Conservation (phyloP, 2,797 vertebrate species). For the Sebastes matsubarae region DNA sequence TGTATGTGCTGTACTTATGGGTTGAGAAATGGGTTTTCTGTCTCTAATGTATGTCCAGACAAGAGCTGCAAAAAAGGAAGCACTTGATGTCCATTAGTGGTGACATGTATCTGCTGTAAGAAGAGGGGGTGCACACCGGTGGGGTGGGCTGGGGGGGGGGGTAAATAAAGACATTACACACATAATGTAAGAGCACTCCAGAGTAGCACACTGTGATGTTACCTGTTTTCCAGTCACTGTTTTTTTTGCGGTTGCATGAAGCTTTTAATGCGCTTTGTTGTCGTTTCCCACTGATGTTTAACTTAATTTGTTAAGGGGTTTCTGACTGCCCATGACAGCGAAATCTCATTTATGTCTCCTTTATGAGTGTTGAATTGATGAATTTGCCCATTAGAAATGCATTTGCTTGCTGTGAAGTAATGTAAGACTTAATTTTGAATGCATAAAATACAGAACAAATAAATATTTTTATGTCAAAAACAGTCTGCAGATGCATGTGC, state of each 20-base stretch:
- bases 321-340: constrained; percentile 28
- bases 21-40: constrained; percentile 67
- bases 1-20: constrained; percentile 63
- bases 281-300: constrained; percentile 60
- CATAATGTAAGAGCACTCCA: constrained; percentile 73
- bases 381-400: constrained; percentile 15
- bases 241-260: constrained; percentile 60
- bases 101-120: constrained; percentile 77
- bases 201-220: constrained; percentile 65
- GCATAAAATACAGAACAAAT: constrained; percentile 24
- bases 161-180: constrained; percentile 69
- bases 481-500: background rate
- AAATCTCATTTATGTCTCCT: constrained; percentile 9
- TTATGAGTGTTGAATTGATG: constrained; percentile 27
- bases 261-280: constrained; percentile 72
- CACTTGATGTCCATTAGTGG: constrained; percentile 86
- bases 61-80: constrained; percentile 68
- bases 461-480: constrained; percentile 24
- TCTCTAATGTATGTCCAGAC: constrained; percentile 76
- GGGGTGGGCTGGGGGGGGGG: constrained; percentile 34
- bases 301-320: constrained; percentile 61
- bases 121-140: constrained; percentile 61
- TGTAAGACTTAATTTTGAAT: constrained; percentile 40
- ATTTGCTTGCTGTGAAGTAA: constrained; percentile 34
- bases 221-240: constrained; percentile 61